Percentiles rank a stretch among this genome's conserved stretches.
phyloP scores from a whole-genome alignment of 1,140 invertebrate species.

The Pachypeltis micranthus region DNA sequence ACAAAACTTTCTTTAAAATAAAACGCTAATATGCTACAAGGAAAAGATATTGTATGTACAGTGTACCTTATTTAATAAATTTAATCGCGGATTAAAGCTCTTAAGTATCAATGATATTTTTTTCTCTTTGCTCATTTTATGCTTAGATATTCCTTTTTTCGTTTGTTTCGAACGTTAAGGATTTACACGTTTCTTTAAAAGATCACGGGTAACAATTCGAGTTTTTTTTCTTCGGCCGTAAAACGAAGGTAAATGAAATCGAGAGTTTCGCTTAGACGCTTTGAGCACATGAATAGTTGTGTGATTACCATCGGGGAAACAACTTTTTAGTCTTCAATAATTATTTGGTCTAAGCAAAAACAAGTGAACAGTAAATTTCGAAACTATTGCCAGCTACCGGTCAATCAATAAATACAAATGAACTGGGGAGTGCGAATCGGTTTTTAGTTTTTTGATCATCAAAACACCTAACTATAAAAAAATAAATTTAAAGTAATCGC shows the following conservation, averaged over 20 bases:
- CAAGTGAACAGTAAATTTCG: too few species aligned
- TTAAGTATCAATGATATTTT: constrained; percentile 21
- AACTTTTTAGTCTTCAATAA: constrained; percentile 2
- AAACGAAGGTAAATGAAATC: too few species aligned
- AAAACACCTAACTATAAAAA: constrained; percentile 5
- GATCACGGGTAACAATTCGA: too few species aligned
- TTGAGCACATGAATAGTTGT: constrained; percentile 16
- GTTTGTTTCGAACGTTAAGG: too few species aligned
- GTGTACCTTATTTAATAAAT: constrained; percentile 16
- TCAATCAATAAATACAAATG: not conserved
- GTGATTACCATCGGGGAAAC: not conserved
- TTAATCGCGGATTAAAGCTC: constrained; percentile 19
- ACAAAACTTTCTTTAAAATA: constrained; percentile 14
- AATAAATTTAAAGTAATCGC: too few species aligned
- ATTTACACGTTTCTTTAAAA: too few species aligned
- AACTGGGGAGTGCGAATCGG: not conserved
- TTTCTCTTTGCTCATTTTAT: constrained; percentile 5
- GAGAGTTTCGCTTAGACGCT: constrained; percentile 15
- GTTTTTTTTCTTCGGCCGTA: too few species aligned
- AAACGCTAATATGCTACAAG: constrained; percentile 18
- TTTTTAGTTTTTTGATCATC: constrained; percentile 3
- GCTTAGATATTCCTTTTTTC: not conserved
- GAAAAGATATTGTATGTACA: constrained; percentile 18
- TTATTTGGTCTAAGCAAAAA: constrained; percentile 9
- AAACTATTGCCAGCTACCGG: too few species aligned